Evolutionary conservation across 2,888 invertebrate genomes (phyloP), one percentile per base, ranked within the genome.

Genomic region (Drosophila fungiperda): DNA sequence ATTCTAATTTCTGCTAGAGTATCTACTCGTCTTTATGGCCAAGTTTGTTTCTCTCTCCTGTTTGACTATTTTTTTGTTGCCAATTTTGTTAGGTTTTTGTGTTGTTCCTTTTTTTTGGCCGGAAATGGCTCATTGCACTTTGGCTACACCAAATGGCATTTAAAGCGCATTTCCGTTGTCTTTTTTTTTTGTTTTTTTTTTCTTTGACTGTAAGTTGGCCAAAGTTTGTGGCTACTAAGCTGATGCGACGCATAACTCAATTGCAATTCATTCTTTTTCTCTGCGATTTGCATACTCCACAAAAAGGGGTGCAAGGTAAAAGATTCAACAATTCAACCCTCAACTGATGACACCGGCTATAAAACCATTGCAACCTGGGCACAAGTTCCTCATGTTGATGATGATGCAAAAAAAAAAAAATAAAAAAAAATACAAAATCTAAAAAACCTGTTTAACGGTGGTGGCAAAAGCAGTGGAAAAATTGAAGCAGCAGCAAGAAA

Each of bases 121-220:
- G 86, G 80, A 86, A 87, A 87, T 87, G 89, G 81, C 91, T 87
- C 90, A 90, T 84, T 91, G 91, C 91, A 90, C 91, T 91, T 91
- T 91, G 79, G 84, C 81, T 83, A 88, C 86, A 88, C 71, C 77
- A 81, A 90, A 87, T 77, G 87, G 83, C 90, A 79, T 90, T 90
- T 91, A 90, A 90, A 74, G 84, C 74, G 89, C 90, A 84, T 86
- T 90, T 90, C 89, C 90, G 75, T 75, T 75, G 63, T 20, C 60
- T 57, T 70, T 61, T 70, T 58, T 52, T 45, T 7, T 45, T 1
- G 7, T 1, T 4, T 2, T 17, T 40, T 17, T n/a, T 4, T 40
- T 6, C 8, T 42, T 42, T 42, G n/a, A 4, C 23, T 49, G 29
- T 36, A 50, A 69, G 64, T 76, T 77, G 68, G 76, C 78, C 68